Conservation (phyloP, 2,888 invertebrate genomes). For the Conus canariensis region DNA sequence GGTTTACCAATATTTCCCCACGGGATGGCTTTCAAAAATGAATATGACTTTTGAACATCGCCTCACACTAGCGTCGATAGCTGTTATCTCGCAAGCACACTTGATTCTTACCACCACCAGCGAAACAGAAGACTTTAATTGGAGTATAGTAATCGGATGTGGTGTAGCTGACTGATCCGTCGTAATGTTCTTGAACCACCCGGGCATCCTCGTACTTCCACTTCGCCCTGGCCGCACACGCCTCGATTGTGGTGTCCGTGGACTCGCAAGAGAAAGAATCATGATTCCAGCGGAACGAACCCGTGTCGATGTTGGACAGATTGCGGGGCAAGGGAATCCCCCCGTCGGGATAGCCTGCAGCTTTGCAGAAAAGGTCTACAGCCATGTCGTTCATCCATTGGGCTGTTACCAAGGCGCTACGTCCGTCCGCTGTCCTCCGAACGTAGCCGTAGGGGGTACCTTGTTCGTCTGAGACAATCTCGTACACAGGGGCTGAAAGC, state of each 20-base stretch:
- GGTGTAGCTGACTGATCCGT: not conserved
- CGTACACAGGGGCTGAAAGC: not conserved
- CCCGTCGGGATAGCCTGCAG: not conserved
- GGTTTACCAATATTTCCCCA: no score
- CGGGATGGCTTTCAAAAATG: no score
- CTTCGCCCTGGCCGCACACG: not conserved
- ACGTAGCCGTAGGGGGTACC: not conserved
- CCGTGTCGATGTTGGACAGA: not conserved
- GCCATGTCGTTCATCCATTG: not conserved
- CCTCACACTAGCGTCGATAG: no score
- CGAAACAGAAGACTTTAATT: conserved; percentile 1
- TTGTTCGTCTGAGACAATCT: not conserved
- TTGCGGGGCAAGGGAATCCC: not conserved
- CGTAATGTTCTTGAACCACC: not conserved
- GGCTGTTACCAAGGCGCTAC: not conserved
- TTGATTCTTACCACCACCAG: not conserved
- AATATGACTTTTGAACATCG: no score
- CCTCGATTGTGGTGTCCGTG: not conserved
- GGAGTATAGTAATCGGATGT: not conserved
- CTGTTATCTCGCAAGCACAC: no score
- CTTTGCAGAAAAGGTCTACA: not conserved
- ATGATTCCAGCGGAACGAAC: not conserved
- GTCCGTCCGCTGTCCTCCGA: not conserved
- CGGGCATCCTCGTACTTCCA: not conserved
- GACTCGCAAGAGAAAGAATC: no score